phyloP scores from a whole-genome alignment of 2,113 vertebrate species.

The Nesospiza acunhae region DNA sequence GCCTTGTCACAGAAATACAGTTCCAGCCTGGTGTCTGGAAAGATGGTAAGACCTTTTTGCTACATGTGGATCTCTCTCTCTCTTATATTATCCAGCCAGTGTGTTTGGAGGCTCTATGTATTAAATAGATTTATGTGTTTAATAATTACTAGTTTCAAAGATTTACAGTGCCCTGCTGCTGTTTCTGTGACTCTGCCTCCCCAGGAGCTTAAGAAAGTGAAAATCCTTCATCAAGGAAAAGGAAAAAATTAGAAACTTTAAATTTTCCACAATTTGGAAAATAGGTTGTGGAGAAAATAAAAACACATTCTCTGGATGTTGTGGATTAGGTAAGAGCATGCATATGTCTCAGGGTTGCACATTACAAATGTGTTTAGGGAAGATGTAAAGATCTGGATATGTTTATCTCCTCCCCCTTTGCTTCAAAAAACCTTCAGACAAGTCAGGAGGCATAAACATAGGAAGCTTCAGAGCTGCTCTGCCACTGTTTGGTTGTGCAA shows the following conservation, averaged over 20 bases:
- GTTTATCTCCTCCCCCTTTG: not conserved
- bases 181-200: not conserved
- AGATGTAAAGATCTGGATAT: not conserved
- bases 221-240: conserved; percentile 34
- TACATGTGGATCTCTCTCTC: not conserved
- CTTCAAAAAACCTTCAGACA: not conserved
- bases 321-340: not conserved
- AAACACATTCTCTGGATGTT: not conserved
- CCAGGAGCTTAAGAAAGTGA: not conserved
- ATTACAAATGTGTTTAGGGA: not conserved
- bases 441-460: not conserved
- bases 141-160: conserved; percentile 64
- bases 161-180: conserved; percentile 35
- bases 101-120: not conserved
- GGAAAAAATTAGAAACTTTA: conserved; percentile 48
- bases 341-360: not conserved
- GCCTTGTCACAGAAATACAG: not conserved
- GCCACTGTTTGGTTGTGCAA: not conserved
- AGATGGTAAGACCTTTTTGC: not conserved
- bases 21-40: not conserved
- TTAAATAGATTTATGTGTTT: conserved; percentile 63
- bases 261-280: conserved; percentile 40
- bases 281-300: not conserved
- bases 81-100: not conserved
- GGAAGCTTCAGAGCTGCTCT: not conserved